Evolutionary conservation across 2,797 vertebrate genomes (phyloP).

Genomic region (Gallinago solitaria): DNA sequence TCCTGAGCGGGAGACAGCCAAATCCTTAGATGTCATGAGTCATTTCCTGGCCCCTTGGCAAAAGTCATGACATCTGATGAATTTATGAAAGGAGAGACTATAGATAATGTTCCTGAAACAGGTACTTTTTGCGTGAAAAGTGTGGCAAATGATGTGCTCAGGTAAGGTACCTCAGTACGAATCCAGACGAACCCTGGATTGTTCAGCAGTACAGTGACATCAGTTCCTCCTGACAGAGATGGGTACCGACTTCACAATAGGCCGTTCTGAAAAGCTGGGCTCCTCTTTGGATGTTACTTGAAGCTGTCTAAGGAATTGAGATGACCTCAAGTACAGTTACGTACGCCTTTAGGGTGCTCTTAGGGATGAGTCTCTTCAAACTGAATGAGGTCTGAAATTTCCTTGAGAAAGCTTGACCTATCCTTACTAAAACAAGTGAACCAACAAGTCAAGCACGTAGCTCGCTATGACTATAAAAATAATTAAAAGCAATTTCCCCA

Average conservation of each 20-base stretch:
- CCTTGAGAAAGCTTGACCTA: constrained; percentile 14
- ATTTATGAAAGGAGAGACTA: background rate
- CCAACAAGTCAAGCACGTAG: constrained; percentile 1
- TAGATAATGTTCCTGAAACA: background rate
- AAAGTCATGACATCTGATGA: background rate
- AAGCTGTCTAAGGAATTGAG: background rate
- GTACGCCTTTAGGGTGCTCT: background rate
- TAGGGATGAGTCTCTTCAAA: background rate
- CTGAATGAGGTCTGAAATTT: constrained; percentile 31
- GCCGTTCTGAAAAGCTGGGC: background rate
- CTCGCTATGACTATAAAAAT: background rate
- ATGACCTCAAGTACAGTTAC: background rate
- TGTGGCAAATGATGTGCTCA: background rate
- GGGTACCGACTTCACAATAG: background rate
- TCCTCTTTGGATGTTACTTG: background rate
- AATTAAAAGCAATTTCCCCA: background rate
- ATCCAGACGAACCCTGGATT: background rate
- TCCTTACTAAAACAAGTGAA: constrained; percentile 50
- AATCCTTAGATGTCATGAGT: background rate
- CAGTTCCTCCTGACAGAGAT: background rate
- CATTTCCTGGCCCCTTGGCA: background rate
- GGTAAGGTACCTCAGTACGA: background rate
- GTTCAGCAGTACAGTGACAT: background rate
- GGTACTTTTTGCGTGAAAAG: background rate
- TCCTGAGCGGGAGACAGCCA: background rate